phyloP scores from a whole-genome alignment of 2,113 vertebrate species.

The Chitala chitala region DNA sequence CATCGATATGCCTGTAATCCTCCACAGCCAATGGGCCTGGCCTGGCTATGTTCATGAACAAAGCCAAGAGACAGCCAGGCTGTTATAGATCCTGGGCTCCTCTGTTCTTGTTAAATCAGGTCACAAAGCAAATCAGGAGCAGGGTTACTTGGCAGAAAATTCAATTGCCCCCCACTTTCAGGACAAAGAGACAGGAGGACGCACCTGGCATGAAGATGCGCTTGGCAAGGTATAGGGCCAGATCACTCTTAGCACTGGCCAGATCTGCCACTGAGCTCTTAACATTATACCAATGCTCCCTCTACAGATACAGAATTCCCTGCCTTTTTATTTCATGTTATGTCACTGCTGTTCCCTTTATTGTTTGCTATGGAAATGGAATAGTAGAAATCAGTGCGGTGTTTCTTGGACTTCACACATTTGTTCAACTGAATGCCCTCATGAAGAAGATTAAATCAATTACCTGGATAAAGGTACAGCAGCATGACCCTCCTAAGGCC shows the following conservation, averaged over 20 bases:
- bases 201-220: slow-evolving; percentile 26
- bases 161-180: slow-evolving; percentile 33
- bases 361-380: neutral
- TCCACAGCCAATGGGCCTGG: slow-evolving; percentile 32
- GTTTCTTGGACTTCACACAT: neutral
- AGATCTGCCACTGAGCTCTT: neutral
- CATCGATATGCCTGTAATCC: slow-evolving; percentile 45
- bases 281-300: neutral
- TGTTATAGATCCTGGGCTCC: slow-evolving; percentile 40
- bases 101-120: slow-evolving; percentile 42
- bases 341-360: neutral
- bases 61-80: slow-evolving; percentile 47
- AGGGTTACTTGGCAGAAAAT: slow-evolving; percentile 31
- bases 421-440: neutral
- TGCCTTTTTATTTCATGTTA: neutral
- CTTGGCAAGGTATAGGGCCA: neutral
- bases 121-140: slow-evolving; percentile 38
- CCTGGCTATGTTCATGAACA: slow-evolving; percentile 35
- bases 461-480: neutral
- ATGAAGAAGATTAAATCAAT: neutral
- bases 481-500: neutral
- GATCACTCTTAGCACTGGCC: neutral
- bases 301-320: too few relatives aligned
- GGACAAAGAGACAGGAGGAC: slow-evolving; percentile 29
- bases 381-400: too few relatives aligned